A percentile compares a stretch with the other conserved stretches of the same genome.
Evolutionary conservation across 2,113 vertebrate genomes (phyloP).

Genomic region (Chloroceryle aenea): DNA sequence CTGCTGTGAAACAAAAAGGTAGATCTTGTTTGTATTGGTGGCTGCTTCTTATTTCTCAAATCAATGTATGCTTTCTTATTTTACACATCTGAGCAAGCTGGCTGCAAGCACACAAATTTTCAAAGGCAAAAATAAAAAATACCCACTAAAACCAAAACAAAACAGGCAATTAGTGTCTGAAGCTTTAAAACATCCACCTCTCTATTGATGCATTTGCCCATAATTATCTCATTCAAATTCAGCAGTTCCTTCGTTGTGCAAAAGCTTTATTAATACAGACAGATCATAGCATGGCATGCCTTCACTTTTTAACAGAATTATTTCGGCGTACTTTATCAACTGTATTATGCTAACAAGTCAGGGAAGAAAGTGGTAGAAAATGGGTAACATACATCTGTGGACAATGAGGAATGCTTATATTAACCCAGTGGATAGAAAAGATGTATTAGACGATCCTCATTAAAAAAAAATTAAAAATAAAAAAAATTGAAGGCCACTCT

Average conservation of each 20-base stretch:
- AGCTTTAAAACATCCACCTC: neutral
- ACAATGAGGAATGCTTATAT: neutral
- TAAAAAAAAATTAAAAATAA: neutral
- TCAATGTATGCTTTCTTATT: neutral
- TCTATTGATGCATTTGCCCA: neutral
- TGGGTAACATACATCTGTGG: fast-evolving
- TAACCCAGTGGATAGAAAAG: neutral
- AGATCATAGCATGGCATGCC: neutral
- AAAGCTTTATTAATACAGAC: neutral
- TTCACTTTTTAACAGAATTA: neutral
- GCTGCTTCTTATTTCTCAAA: neutral
- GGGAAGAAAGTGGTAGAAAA: neutral
- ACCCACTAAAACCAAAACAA: neutral
- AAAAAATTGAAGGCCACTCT: neutral
- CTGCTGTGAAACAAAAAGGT: neutral
- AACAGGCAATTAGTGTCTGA: neutral
- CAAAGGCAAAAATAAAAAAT: neutral
- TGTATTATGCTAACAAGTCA: neutral
- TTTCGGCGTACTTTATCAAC: neutral
- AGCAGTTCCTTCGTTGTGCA: neutral
- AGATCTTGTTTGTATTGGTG: neutral
- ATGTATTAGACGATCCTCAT: neutral
- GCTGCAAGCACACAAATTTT: neutral
- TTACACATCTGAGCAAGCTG: neutral
- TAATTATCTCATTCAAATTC: neutral